Conservation (phyloP, 2,888 invertebrate species). For the Norana najaformis region DNA sequence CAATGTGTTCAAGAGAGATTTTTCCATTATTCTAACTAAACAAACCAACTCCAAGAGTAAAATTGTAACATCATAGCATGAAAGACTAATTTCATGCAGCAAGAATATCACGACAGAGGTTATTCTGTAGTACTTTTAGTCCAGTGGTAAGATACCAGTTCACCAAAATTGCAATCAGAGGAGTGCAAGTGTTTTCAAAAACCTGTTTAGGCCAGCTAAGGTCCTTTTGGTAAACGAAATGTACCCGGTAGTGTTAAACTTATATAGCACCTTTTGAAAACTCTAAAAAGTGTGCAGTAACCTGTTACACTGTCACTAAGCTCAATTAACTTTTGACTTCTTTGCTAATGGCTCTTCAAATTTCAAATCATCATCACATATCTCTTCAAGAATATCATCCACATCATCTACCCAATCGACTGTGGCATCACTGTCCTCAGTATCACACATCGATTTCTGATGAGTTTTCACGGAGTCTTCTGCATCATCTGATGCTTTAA, state of each 20-base stretch:
- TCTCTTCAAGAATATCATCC: background rate
- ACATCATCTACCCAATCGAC: background rate
- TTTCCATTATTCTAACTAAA: background rate
- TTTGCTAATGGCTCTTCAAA: background rate
- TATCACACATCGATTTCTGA: background rate
- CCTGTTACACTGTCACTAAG: too few species aligned
- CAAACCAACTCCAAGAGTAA: background rate
- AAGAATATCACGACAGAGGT: too few species aligned
- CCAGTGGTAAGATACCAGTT: background rate
- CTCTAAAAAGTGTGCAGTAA: too few species aligned
- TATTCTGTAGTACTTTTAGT: background rate
- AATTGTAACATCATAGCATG: too few species aligned
- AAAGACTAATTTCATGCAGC: background rate
- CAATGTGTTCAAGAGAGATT: too few species aligned
- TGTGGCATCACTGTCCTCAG: background rate
- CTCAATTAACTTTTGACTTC: background rate
- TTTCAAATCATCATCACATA: background rate
- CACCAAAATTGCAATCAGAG: too few species aligned
- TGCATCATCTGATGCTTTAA: conserved; percentile 3
- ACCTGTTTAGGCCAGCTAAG: too few species aligned
- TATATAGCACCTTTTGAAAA: too few species aligned
- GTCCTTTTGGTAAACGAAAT: too few species aligned
- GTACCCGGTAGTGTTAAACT: too few species aligned
- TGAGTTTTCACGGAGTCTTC: background rate
- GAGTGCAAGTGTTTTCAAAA: too few species aligned